phyloP scores from a whole-genome alignment of 2,797 vertebrate species.

The Intellagama lesueurii region DNA sequence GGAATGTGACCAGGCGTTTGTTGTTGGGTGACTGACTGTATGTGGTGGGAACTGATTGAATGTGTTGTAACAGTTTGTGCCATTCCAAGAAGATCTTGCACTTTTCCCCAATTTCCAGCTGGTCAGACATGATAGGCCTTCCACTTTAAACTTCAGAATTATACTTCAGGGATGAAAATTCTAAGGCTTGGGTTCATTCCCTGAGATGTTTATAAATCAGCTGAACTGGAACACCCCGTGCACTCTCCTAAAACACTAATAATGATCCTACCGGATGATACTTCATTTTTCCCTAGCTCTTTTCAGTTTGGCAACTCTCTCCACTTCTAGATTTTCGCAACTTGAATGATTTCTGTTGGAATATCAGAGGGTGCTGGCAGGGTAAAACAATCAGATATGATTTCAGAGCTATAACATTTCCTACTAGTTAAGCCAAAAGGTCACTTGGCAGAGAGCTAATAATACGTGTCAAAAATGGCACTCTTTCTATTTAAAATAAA shows the following conservation, averaged over 20 bases:
- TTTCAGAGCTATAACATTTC: conserved; percentile 15
- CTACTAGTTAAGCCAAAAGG: not conserved
- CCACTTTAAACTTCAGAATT: not conserved
- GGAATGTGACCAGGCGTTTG: no score
- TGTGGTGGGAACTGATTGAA: not conserved
- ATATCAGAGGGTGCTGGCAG: conserved; percentile 21
- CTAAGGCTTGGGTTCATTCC: conserved; percentile 24
- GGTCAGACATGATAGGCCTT: not conserved
- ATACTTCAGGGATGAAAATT: conserved; percentile 7
- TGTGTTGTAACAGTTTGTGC: not conserved
- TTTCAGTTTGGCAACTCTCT: not conserved
- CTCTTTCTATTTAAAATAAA: not conserved
- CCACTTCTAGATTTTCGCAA: conserved; percentile 18
- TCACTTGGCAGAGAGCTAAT: not conserved
- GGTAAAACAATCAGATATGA: not conserved
- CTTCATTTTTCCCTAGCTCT: conserved; percentile 5
- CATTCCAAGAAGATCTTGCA: not conserved
- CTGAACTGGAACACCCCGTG: conserved; percentile 40
- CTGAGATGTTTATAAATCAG: not conserved
- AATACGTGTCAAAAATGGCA: not conserved
- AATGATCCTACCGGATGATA: conserved; percentile 11
- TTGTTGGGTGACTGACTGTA: not conserved
- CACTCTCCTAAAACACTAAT: conserved; percentile 24
- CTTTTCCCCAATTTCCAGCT: not conserved
- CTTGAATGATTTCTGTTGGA: not conserved